These are phyloP conservation scores for Hemicentrotus pulcherrimus DNA, from an alignment of 35 echinoderm and acorn worm genomes.

Conservation along the genomic window DNA sequence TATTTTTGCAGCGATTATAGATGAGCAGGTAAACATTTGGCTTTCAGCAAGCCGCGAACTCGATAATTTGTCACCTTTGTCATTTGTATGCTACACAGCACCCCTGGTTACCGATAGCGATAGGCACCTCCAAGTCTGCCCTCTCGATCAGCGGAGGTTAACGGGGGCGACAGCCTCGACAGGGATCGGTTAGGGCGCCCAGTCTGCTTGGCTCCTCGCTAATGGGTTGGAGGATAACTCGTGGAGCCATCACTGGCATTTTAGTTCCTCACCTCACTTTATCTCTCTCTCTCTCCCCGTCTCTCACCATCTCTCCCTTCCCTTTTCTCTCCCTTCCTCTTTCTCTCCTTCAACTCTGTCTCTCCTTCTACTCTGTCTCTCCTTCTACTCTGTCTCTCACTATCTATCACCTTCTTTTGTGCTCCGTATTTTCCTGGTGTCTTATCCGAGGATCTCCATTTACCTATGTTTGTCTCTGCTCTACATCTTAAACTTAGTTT, in stretches of 20 bases:
- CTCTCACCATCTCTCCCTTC: neutral
- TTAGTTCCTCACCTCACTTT: slow-evolving; percentile 6
- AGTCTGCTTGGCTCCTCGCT: slow-evolving; percentile 18
- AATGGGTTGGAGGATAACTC: slow-evolving; percentile 45
- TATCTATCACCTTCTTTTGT: neutral
- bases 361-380: neutral
- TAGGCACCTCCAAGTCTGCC: slow-evolving; percentile 25
- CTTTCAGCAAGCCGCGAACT: neutral
- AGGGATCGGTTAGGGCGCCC: slow-evolving; percentile 36
- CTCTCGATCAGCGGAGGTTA: slow-evolving; percentile 33
- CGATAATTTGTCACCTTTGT: slow-evolving; percentile 13
- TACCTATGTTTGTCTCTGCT: neutral
- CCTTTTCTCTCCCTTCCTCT: neutral
- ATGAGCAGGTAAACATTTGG: slow-evolving; percentile 1
- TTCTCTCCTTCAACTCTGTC: neutral
- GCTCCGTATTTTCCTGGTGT: too few relatives aligned
- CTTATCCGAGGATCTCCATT: neutral
- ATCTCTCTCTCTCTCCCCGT: neutral
- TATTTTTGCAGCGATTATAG: slow-evolving; percentile 13
- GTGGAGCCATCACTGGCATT: slow-evolving; percentile 31
- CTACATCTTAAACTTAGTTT: neutral
- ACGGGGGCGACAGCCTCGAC: slow-evolving; percentile 43
- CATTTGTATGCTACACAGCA: slow-evolving; percentile 3
- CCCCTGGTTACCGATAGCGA: slow-evolving; percentile 1
- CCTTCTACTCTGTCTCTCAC: neutral